Evolutionary conservation across 92 coral and sea anemone species (phyloP).

Genomic region (Epizoanthus fatuus): DNA sequence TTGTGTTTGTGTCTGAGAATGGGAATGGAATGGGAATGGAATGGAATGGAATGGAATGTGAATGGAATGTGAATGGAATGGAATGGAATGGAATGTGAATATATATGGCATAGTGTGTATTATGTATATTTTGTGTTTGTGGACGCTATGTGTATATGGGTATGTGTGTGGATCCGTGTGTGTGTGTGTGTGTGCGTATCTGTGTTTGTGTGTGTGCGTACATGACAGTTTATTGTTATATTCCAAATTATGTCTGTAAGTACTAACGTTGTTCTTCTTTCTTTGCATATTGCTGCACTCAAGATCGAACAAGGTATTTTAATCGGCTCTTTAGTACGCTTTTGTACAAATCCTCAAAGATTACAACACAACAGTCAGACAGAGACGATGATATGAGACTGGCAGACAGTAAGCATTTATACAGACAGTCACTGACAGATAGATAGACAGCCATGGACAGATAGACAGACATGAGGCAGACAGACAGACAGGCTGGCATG

Average conservation of each 20-base stretch:
- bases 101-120: no score
- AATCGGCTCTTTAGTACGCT: not conserved
- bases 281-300: slow-evolving; percentile 25
- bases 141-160: not conserved
- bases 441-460: not conserved
- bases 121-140: not conserved
- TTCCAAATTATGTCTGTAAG: not conserved
- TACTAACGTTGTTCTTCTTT: slow-evolving; percentile 11
- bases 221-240: not conserved
- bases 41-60: not conserved
- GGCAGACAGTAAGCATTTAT: slow-evolving; percentile 1
- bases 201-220: not conserved
- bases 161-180: not conserved
- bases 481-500: no score
- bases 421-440: not conserved
- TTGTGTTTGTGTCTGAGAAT: not conserved
- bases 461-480: not conserved
- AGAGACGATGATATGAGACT: not conserved
- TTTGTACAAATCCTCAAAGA: not conserved
- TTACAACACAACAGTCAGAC: no score
- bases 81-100: no score
- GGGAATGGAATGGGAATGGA: not conserved
- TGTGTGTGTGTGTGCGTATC: not conserved
- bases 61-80: not conserved
- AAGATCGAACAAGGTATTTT: slow-evolving; percentile 31